Percentiles rank a stretch among this genome's conserved stretches.
Evolutionary conservation across 2,888 invertebrate species (phyloP).

Genomic region (Drosophila borealis): DNA sequence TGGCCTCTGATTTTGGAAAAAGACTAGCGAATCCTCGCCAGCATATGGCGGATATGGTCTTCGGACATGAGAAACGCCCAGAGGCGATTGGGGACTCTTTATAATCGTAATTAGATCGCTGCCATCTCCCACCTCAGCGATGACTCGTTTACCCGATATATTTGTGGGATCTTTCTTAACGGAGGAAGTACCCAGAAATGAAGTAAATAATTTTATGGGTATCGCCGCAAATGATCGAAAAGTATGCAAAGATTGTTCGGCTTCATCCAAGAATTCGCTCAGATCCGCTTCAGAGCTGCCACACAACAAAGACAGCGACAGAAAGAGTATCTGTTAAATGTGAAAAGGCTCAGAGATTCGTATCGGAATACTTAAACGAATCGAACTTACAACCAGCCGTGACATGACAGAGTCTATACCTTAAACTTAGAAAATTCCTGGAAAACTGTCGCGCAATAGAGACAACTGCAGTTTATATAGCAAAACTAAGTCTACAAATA

Average conservation of each 20-base stretch:
- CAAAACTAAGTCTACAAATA: neutral
- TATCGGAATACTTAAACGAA: too few species aligned
- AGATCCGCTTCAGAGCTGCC: conserved; percentile 28
- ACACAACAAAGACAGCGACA: conserved; percentile 32
- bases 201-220: conserved; percentile 2
- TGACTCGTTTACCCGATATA: neutral
- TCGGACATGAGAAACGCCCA: neutral
- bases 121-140: conserved; percentile 21
- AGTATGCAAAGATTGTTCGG: conserved; percentile 1
- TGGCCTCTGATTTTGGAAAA: neutral
- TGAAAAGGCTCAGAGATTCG: neutral
- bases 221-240: neutral
- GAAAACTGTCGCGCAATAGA: conserved; percentile 29
- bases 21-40: neutral
- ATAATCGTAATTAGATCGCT: conserved; percentile 50
- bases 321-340: conserved; percentile 32
- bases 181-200: neutral
- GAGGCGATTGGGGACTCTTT: conserved; percentile 9
- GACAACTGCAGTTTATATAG: conserved; percentile 37
- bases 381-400: conserved; percentile 31
- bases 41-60: neutral
- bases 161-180: neutral
- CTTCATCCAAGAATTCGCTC: conserved; percentile 14
- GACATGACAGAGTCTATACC: conserved; percentile 23
- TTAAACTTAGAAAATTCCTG: neutral